Evolutionary conservation across 2,797 vertebrate genomes (phyloP).

Genomic region (Gallinago solitaria): DNA sequence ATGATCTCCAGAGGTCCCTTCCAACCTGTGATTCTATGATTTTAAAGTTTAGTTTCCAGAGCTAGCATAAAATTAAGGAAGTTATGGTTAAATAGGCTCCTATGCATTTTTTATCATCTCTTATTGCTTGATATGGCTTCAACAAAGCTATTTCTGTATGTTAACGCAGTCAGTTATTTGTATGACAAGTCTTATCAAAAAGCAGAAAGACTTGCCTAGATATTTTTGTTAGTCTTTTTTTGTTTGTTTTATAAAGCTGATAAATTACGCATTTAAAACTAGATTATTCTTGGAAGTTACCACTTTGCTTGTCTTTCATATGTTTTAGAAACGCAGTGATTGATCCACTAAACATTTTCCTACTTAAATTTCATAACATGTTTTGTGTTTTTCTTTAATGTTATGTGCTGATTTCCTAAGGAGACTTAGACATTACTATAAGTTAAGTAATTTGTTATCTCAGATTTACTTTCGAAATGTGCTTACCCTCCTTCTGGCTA

Average conservation of each 20-base stretch:
- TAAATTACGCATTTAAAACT: neutral
- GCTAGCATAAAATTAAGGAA: neutral
- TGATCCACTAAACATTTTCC: neutral
- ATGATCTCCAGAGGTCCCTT: no score
- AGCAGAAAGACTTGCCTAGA: neutral
- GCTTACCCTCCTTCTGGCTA: neutral
- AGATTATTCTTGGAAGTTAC: neutral
- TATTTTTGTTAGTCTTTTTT: neutral
- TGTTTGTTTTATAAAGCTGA: neutral
- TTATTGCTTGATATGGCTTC: neutral
- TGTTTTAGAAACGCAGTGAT: neutral
- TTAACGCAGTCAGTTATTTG: neutral
- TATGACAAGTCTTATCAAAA: neutral
- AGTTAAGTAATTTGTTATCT: neutral
- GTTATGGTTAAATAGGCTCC: neutral
- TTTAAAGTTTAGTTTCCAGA: neutral
- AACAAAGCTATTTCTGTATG: neutral
- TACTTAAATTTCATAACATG: neutral
- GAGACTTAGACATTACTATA: neutral
- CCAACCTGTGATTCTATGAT: no score
- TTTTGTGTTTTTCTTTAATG: neutral
- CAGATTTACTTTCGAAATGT: neutral
- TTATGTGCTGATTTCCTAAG: neutral
- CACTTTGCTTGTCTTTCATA: neutral
- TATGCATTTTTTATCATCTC: neutral